Evolutionary conservation across 2,797 vertebrate species (phyloP), one percentile per base, ranked within the genome.

Genomic region (Trachops cirrhosus): DNA sequence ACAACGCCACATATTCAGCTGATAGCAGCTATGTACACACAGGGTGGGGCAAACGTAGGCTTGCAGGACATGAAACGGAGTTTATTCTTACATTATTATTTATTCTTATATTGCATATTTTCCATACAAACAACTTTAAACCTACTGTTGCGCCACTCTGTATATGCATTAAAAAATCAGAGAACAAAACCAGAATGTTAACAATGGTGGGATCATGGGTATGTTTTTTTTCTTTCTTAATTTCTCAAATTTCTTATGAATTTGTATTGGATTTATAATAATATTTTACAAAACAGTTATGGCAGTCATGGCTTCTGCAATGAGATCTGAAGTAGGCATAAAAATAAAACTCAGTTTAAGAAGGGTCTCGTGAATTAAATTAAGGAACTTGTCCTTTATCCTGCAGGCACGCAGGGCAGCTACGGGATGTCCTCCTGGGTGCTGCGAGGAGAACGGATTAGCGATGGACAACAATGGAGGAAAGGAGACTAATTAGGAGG

Each of bases 131-230:
- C n/a, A 54, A 77, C 11, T 52, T 6, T 52, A 78, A 78, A 32
- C 21, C 73, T 48, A 48, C 44, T 32, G 48, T 77, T 77, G 6
- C n/a, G 12, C 34, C 21, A 78, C 48, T 50, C n/a, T 37, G 34
- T 9, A n/a, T 21, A 64, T 15, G 22, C 32, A 52, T 48, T 90
- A 52, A 71, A 85, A 89, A 79, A 46, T 64, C 6, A 87, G 71
- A 85, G 59, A 77, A 73, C 7, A 90, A 83, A 80, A 79, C 21
- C 29, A 78, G 83, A 94, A 92, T 94, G 73, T 52, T 79, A 75
- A 94, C 15, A 59, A 62, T 74, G 41, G n/a, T 70, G 26, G 9
- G 18, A 79, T 3, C 44, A 12, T 37, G 32, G 34, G 26, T 21
- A 22, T 48, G 26, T 50, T 44, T 59, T 48, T 46, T 79, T 62